These are phyloP conservation scores for Muscidifurax raptorellus DNA, from an alignment of 1,140 invertebrate species.

Conservation along the genomic window DNA sequence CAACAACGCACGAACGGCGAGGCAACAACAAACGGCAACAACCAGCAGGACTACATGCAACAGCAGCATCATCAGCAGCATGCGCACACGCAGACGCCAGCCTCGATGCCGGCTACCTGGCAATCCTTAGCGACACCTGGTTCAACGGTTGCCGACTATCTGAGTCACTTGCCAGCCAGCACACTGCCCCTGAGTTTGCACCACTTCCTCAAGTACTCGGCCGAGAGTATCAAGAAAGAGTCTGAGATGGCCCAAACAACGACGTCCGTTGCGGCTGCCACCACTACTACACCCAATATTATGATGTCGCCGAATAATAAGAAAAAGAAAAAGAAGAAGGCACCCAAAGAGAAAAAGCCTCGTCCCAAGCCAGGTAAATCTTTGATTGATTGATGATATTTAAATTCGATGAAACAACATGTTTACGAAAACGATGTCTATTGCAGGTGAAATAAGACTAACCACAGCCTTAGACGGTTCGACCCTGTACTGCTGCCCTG, in stretches of 20 bases:
- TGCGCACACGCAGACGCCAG: constrained; percentile 74
- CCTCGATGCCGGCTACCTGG: constrained; percentile 79
- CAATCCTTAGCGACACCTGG: constrained; percentile 85
- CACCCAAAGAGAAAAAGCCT: constrained; percentile 86
- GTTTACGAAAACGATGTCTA: neutral
- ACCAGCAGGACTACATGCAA: constrained; percentile 72
- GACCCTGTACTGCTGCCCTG: constrained; percentile 88
- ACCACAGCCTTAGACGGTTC: constrained; percentile 89
- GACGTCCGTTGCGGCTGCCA: constrained; percentile 76
- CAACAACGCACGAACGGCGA: constrained; percentile 64
- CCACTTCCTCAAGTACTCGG: constrained; percentile 89
- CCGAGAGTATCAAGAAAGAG: constrained; percentile 85
- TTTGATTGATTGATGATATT: neutral
- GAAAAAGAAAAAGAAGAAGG: constrained; percentile 90
- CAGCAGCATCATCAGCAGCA: constrained; percentile 75
- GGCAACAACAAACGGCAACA: constrained; percentile 63
- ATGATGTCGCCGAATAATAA: constrained; percentile 78
- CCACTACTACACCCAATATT: constrained; percentile 73
- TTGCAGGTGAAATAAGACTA: constrained; percentile 84
- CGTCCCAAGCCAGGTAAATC: constrained; percentile 82
- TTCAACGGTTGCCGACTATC: constrained; percentile 87
- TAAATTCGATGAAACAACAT: neutral
- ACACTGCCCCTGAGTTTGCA: constrained; percentile 87
- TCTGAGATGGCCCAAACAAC: constrained; percentile 77
- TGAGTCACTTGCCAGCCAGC: constrained; percentile 84